Base-by-base conservation (phyloP, 2,888 invertebrate species). In the Eutolmus rufibarbis region DNA sequence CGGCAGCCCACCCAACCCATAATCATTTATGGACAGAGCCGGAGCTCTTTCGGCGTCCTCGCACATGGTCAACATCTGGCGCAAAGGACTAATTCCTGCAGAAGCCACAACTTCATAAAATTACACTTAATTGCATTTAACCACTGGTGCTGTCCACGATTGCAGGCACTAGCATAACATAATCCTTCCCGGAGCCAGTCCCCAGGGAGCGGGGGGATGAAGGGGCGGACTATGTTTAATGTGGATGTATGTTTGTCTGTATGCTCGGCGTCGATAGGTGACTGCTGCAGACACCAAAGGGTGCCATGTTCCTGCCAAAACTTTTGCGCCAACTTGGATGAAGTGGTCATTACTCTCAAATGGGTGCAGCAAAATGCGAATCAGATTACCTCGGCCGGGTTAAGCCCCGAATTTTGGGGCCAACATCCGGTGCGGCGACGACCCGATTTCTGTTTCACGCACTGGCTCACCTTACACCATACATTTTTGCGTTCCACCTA, bases 51-150 rank as follows among this genome's bases (percentile, higher is more conserved):
- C 8, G 8, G 1, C 57, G 74, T 85, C 34, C 16, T 46, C 12
- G 85, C 57, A 85, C 43, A 46, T 40, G 74, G 40, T 34, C 74
- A 85, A 74, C 85, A 85, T 74, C 85, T 85, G 85, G 85, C 40
- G 85, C 74, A 46, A 74, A 74, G 43, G 74, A 85, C 85, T 85
- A 74, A 85, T 85, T 85, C 85, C 85, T 74, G 74, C 19, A 28
- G 85, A 74, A 74, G 57, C 85, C 85, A 85, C 85, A 74, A 85
- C 74, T 85, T 85, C 85, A 85, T 85, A 85, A 85, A 85, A 85
- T 85, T 85, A 74, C 85, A 74, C 85, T 85, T 85, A 85, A 85
- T 85, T 85, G 85, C 85, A 85, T 74, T 74, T 74, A 85, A 46
- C 74, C 85, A 74, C 31, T 74, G 85, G 74, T 74, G 85, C 85